Percentiles rank a stretch among this genome's conserved stretches.
Conservation (phyloP, 2,888 invertebrate species). For the Ophion slaviceki region DNA sequence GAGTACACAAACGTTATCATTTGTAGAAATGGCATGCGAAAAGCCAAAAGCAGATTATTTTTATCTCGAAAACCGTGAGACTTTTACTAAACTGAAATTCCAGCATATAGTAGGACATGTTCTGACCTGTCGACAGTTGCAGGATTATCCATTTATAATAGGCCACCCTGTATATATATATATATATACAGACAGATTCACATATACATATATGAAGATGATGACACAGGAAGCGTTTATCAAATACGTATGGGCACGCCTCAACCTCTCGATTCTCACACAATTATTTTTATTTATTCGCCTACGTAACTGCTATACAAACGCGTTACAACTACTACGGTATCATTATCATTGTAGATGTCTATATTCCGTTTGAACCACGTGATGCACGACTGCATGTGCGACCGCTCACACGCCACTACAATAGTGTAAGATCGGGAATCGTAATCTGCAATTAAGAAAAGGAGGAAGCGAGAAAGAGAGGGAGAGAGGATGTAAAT, state of each 20-base stretch:
- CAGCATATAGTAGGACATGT: too few species aligned
- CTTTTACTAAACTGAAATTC: too few species aligned
- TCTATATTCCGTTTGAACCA: conserved; percentile 30
- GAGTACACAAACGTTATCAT: too few species aligned
- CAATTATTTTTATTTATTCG: conserved; percentile 27
- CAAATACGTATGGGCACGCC: conserved; percentile 64
- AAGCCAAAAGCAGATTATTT: too few species aligned
- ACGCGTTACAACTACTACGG: conserved; percentile 23
- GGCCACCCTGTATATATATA: too few species aligned
- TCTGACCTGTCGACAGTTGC: too few species aligned
- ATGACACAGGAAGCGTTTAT: conserved; percentile 61
- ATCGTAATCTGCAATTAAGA: conserved; percentile 67
- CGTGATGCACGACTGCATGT: conserved; percentile 53
- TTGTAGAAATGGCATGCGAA: too few species aligned
- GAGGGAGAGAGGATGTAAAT: background rate
- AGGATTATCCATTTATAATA: too few species aligned
- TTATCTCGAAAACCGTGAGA: too few species aligned
- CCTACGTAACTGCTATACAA: conserved; percentile 13
- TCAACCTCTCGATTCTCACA: conserved; percentile 63
- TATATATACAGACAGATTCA: too few species aligned
- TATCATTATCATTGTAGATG: conserved; percentile 33
- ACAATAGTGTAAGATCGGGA: conserved; percentile 58
- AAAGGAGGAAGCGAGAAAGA: conserved; percentile 26
- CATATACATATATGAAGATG: too few species aligned
- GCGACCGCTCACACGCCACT: conserved; percentile 62